A percentile compares a stretch with the other conserved stretches of the same genome.
Conservation (phyloP, 2,113 vertebrate species). For the Hyperoodon ampullatus region DNA sequence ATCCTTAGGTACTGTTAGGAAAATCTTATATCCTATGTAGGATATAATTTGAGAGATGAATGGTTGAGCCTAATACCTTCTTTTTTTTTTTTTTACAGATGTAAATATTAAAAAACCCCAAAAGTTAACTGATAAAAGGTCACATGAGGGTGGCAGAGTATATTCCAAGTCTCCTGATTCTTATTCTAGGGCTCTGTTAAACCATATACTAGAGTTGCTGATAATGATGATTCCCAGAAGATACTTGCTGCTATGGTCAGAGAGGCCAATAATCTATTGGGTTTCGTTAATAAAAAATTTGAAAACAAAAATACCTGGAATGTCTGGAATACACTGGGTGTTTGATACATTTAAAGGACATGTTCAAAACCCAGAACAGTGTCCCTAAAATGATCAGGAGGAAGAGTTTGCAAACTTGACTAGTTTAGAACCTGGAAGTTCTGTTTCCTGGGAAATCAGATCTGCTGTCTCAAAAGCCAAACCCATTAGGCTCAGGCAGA, state of each 20-base stretch:
- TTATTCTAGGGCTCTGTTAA: neutral
- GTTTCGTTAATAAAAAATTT: neutral
- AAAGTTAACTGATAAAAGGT: neutral
- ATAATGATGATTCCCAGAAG: neutral
- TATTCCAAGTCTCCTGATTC: neutral
- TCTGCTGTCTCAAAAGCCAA: neutral
- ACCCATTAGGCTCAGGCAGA: neutral
- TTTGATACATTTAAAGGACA: neutral
- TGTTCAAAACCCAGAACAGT: neutral
- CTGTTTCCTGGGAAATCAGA: neutral
- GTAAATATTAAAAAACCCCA: neutral
- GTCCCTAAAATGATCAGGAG: neutral
- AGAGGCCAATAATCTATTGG: neutral
- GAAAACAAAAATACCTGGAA: conserved; percentile 14
- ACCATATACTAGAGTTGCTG: neutral
- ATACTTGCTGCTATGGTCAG: neutral
- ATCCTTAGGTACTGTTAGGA: neutral
- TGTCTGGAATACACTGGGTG: neutral
- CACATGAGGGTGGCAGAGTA: neutral
- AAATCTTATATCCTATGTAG: neutral
- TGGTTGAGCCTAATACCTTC: neutral
- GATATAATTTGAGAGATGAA: neutral
- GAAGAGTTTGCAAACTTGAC: neutral
- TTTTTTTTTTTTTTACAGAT: neutral
- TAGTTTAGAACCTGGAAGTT: neutral